phyloP scores from a whole-genome alignment of 2,797 vertebrate genomes.

The Babyrousa celebensis region DNA sequence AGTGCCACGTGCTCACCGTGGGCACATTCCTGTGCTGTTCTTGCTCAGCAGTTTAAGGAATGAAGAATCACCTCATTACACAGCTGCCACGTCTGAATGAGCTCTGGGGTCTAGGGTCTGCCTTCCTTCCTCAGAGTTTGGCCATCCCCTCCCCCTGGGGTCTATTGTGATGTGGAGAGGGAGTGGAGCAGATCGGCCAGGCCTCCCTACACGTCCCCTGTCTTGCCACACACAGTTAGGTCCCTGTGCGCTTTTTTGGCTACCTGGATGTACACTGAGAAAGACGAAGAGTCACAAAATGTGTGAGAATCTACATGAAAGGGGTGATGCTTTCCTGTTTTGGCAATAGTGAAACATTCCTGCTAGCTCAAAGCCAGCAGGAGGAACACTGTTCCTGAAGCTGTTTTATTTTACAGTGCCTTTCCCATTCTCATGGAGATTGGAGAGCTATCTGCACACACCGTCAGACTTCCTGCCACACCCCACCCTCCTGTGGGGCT shows the following conservation, averaged over 20 bases:
- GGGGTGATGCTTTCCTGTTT: background rate
- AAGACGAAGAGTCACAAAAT: conserved; percentile 81
- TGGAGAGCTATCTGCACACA: no score
- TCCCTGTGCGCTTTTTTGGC: background rate
- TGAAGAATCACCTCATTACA: conserved; percentile 92
- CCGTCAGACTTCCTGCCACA: background rate
- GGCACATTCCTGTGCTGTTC: conserved; percentile 88
- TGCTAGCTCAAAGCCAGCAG: background rate
- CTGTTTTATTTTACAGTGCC: background rate
- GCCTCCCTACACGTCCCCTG: conserved; percentile 84
- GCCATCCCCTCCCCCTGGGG: conserved; percentile 84
- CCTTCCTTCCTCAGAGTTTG: conserved; percentile 86
- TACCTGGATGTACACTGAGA: conserved; percentile 68
- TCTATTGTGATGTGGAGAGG: conserved; percentile 72
- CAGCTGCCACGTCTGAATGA: conserved; percentile 89
- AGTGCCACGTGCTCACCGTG: conserved; percentile 63
- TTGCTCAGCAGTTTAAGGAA: conserved; percentile 90
- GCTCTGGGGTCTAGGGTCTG: conserved; percentile 85
- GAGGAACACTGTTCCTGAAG: rapidly evolving
- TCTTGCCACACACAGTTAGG: background rate
- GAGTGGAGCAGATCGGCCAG: conserved; percentile 85
- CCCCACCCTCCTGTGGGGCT: no score
- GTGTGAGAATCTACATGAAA: background rate
- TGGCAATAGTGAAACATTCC: background rate
- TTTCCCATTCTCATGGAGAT: rapidly evolving